A percentile compares a stretch with the other conserved stretches of the same genome.
Conservation (phyloP, 1,140 invertebrate genomes). For the Cotesia glomerata region DNA sequence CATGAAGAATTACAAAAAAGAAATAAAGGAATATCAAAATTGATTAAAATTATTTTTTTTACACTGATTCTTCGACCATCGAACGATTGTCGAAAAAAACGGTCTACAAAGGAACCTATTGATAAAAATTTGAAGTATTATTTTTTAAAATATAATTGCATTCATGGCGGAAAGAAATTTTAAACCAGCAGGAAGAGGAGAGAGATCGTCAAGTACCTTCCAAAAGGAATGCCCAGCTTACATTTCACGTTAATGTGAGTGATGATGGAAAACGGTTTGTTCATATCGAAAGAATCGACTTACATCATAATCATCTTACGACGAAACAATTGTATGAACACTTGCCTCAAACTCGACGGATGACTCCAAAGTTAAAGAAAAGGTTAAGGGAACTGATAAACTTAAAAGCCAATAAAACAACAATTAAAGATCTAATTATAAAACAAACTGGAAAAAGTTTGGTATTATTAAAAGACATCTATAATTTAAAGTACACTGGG, state of each 20-base stretch:
- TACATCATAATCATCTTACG: slow-evolving; percentile 12
- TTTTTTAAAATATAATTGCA: slow-evolving; percentile 15
- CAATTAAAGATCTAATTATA: not conserved
- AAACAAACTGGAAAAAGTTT: slow-evolving; percentile 5
- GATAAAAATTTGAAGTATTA: slow-evolving; percentile 16
- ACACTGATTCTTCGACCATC: too few species aligned
- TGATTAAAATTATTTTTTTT: too few species aligned
- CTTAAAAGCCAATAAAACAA: slow-evolving; percentile 19
- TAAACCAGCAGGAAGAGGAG: too few species aligned
- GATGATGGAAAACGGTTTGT: too few species aligned
- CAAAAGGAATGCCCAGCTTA: too few species aligned
- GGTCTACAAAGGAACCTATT: too few species aligned
- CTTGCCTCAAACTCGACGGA: slow-evolving; percentile 9
- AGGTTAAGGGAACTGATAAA: not conserved
- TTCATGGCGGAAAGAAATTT: slow-evolving; percentile 13
- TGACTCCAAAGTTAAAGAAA: not conserved
- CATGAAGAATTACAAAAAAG: too few species aligned
- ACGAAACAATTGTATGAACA: slow-evolving; percentile 10
- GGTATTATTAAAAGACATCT: slow-evolving; percentile 17
- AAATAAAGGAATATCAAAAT: too few species aligned
- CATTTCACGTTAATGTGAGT: too few species aligned
- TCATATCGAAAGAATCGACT: not conserved
- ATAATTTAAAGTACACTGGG: slow-evolving; percentile 8
- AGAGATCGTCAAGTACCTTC: too few species aligned
- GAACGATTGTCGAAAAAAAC: too few species aligned